Evolutionary conservation across 2,888 invertebrate species (phyloP).

Genomic region (Lithophane socia): DNA sequence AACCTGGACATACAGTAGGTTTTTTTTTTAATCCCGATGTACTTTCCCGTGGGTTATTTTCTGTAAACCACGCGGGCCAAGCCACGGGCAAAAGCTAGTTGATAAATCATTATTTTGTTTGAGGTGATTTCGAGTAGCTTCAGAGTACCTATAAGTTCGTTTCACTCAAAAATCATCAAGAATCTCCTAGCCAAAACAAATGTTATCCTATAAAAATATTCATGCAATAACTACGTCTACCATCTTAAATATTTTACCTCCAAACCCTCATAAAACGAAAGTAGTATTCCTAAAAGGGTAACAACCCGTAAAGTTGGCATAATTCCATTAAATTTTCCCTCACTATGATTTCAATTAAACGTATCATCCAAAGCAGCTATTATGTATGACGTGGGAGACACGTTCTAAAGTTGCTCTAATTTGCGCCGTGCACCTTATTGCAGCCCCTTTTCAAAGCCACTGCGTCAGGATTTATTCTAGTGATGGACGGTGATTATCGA

Average conservation of each 20-base stretch:
- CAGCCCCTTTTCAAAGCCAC: slow-evolving; percentile 80
- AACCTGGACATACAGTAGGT: not conserved
- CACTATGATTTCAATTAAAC: slow-evolving; percentile 70
- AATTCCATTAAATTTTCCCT: slow-evolving; percentile 52
- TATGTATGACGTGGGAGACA: slow-evolving; percentile 75
- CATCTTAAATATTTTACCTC: not conserved
- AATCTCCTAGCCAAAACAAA: not conserved
- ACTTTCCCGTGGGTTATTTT: not conserved
- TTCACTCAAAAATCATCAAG: not conserved
- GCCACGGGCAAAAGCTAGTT: too few relatives aligned
- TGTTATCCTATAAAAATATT: not conserved
- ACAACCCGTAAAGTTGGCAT: slow-evolving; percentile 51
- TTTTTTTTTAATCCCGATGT: not conserved
- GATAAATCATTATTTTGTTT: not conserved
- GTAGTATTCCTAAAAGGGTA: slow-evolving; percentile 38
- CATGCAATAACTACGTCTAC: not conserved
- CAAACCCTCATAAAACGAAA: slow-evolving; percentile 26
- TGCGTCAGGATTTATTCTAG: slow-evolving; percentile 80
- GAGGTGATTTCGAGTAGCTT: too few relatives aligned
- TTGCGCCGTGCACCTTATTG: slow-evolving; percentile 85
- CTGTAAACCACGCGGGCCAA: not conserved
- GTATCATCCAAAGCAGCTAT: slow-evolving; percentile 66
- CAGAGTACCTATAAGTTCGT: not conserved
- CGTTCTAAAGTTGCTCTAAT: slow-evolving; percentile 88
- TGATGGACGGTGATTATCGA: slow-evolving; percentile 59